Percentiles rank a stretch among this genome's conserved stretches.
phyloP scores from a whole-genome alignment of 2,888 invertebrate genomes.

The Conops quadrifasciatus region DNA sequence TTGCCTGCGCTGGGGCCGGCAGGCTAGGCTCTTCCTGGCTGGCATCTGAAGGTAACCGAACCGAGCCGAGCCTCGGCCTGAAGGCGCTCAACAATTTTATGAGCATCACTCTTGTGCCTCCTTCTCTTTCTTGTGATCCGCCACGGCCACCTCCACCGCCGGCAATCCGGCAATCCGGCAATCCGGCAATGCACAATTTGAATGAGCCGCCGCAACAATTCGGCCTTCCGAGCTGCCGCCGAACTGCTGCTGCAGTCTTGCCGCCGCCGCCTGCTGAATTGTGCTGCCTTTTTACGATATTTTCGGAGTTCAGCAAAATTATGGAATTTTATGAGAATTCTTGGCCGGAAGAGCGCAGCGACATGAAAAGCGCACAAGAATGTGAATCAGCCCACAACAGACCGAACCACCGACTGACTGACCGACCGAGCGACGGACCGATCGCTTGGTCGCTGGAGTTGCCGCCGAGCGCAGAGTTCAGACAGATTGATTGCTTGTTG shows the following conservation, averaged over 20 bases:
- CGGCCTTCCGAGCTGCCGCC: background rate
- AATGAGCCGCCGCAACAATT: constrained; percentile 3
- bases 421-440: constrained; percentile 24
- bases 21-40: background rate
- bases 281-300: constrained; percentile 12
- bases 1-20: constrained; percentile 25
- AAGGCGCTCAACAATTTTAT: constrained; percentile 30
- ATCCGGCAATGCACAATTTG: constrained; percentile 9
- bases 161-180: background rate
- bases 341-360: background rate
- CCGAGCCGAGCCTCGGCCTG: constrained; percentile 13
- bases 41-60: background rate
- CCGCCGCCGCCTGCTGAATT: background rate
- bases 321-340: constrained; percentile 30
- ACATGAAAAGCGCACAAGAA: constrained; percentile 3
- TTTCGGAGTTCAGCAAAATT: constrained; percentile 14
- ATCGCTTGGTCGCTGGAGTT: background rate
- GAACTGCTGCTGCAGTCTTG: background rate
- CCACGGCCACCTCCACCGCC: background rate
- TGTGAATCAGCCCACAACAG: constrained; percentile 6
- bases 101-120: constrained; percentile 6
- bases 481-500: constrained; percentile 25
- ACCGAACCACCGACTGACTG: background rate
- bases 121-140: background rate
- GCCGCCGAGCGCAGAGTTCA: too few relatives aligned